These are phyloP conservation scores for Graphium colonna DNA, from an alignment of 2,888 invertebrate genomes.

Conservation along the genomic window DNA sequence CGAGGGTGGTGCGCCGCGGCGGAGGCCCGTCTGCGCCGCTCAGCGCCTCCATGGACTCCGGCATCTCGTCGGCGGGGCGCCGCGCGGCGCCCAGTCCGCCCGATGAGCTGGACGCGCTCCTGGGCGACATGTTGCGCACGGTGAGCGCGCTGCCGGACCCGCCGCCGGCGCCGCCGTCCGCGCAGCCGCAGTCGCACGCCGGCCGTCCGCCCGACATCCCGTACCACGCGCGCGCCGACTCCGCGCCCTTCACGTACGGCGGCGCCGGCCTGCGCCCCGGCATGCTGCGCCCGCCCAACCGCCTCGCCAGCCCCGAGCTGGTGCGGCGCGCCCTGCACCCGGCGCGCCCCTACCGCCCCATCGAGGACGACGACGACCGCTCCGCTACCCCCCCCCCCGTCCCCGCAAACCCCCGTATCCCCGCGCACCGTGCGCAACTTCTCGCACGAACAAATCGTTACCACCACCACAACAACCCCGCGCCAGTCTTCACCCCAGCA, in stretches of 20 bases:
- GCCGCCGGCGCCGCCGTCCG: conserved; percentile 43
- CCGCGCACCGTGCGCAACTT: conserved; percentile 61
- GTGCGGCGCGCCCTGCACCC: conserved; percentile 86
- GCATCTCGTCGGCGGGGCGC: conserved; percentile 89
- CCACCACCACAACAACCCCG: conserved; percentile 52
- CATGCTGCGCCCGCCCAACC: conserved; percentile 86
- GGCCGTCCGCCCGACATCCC: conserved; percentile 82
- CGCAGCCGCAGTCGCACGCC: conserved; percentile 70
- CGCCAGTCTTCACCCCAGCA: conserved; percentile 48
- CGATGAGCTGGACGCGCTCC: conserved; percentile 89
- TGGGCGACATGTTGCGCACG: conserved; percentile 92
- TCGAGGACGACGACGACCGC: conserved; percentile 59
- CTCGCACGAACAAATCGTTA: conserved; percentile 64
- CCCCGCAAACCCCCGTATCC: conserved; percentile 53
- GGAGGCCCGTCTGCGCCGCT: conserved; percentile 83
- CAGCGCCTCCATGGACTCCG: conserved; percentile 94
- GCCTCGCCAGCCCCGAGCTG: conserved; percentile 90
- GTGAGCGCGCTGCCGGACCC: conserved; percentile 89
- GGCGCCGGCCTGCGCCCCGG: conserved; percentile 79
- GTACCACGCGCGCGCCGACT: conserved; percentile 94
- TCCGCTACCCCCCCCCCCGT: conserved; percentile 54
- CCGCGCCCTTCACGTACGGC: conserved; percentile 94
- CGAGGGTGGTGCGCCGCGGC: conserved; percentile 80
- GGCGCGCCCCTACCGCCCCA: conserved; percentile 57
- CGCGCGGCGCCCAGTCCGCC: conserved; percentile 77